Percentiles rank a stretch among this genome's conserved stretches.
Evolutionary conservation across 2,113 vertebrate genomes (phyloP).

Genomic region (Myocastor coypus): DNA sequence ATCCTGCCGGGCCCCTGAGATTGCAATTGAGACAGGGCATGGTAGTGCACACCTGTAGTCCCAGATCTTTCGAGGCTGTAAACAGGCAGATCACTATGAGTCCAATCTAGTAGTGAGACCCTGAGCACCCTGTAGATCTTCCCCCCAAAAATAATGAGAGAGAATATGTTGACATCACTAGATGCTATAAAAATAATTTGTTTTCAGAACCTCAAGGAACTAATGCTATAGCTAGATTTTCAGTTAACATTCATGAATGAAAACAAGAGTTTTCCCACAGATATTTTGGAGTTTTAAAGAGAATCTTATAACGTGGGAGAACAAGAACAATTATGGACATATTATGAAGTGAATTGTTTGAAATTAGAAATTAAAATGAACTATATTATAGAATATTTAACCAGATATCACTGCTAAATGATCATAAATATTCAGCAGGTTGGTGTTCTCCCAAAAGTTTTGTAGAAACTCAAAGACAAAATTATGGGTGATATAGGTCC

Average conservation of each 20-base stretch:
- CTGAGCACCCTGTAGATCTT: no score
- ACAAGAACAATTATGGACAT: not conserved
- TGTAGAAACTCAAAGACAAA: conserved; percentile 44
- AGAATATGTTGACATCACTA: not conserved
- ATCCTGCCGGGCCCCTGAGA: no score
- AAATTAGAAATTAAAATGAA: conserved; percentile 47
- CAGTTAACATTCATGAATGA: conserved; percentile 1
- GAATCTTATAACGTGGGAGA: conserved; percentile 20
- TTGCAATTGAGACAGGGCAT: no score
- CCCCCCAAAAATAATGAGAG: not conserved
- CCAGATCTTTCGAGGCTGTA: no score
- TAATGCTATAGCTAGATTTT: not conserved
- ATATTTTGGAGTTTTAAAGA: not conserved
- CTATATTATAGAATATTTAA: not conserved
- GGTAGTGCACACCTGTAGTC: no score
- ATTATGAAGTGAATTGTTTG: conserved; percentile 27
- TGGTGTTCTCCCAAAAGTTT: conserved; percentile 52
- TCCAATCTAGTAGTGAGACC: no score
- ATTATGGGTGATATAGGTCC: not conserved
- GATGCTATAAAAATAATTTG: not conserved
- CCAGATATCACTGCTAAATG: not conserved
- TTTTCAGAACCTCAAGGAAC: not conserved
- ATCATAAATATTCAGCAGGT: conserved; percentile 32
- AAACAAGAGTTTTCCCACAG: conserved; percentile 17
- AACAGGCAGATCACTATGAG: no score